Base-by-base conservation (phyloP, 2,888 invertebrate genomes). In the Toxonevra muliebris region DNA sequence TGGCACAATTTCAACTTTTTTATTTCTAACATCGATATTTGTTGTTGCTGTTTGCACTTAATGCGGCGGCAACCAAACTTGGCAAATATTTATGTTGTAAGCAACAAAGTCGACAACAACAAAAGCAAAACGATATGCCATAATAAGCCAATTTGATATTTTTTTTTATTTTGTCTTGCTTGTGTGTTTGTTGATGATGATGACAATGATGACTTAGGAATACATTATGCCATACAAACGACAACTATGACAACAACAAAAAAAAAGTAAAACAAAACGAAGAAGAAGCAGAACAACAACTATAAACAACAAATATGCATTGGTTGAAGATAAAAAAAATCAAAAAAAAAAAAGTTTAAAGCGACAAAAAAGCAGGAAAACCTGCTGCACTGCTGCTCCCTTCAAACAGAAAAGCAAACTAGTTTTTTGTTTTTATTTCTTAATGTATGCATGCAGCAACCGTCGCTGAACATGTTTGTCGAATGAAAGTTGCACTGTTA, bases 401-500 rank as follows among this genome's bases (percentile, higher is more conserved):
- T 17, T 13, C 30, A 40, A 17, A 30, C 10, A 1, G 55, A 17
- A 55, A 53, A 55, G 30, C 40, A 40, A 40, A 20, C 20, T 1
- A 20, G 40, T 11, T 40, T 60, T 60, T 20, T 20, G n/a, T 58
- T 52, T n/a, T 30, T 52, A 0, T 52, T 52, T 40, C 30, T 50
- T 50, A 8, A 40, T 52, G 20, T 3, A 41, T 17, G 10, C 30
- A 30, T 30, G 30, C 2, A 30, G 30, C 30, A 9, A 30, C 12
- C 10, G 13, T 20, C 50, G 30, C 15, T 15, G 15, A 5, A 0
- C 1, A 41, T 62, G 5, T 54, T 52, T 63, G 53, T 41, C 13
- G 50, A 62, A 63, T 63, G 63, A 63, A 63, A 63, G 63, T 63
- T 61, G 63, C 15, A 4, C 61, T 8, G 53, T 8, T 19, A 13